Evolutionary conservation across 2,888 invertebrate genomes (phyloP).

Genomic region (Aspidapion aeneum): DNA sequence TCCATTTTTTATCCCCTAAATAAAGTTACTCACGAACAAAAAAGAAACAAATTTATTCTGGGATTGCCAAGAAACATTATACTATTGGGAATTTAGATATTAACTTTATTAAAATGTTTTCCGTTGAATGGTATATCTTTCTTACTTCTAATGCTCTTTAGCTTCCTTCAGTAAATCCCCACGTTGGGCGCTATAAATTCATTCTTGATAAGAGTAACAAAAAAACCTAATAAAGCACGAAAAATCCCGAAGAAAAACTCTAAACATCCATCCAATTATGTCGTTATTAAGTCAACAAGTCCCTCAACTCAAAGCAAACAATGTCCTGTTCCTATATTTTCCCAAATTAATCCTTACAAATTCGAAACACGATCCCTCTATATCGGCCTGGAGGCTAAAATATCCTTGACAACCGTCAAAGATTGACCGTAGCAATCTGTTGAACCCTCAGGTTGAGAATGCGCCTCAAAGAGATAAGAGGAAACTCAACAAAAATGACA

Average conservation of each 20-base stretch:
- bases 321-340: neutral
- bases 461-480: neutral
- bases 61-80: neutral
- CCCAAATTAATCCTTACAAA: neutral
- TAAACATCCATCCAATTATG: neutral
- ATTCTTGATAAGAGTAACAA: too few relatives aligned
- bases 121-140: too few relatives aligned
- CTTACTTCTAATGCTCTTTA: too few relatives aligned
- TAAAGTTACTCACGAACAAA: constrained; percentile 30
- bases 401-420: constrained; percentile 3
- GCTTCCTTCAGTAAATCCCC: too few relatives aligned
- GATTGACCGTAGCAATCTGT: constrained; percentile 31
- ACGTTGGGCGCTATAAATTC: too few relatives aligned
- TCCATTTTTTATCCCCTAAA: constrained; percentile 35
- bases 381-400: neutral
- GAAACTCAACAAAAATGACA: too few relatives aligned
- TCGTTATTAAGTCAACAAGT: neutral
- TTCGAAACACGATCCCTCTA: neutral
- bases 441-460: constrained; percentile 24
- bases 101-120: neutral
- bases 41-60: neutral
- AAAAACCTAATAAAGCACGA: too few relatives aligned
- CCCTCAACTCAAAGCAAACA: neutral
- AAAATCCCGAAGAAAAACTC: neutral
- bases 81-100: neutral